Percentiles rank a stretch among this genome's conserved stretches.
Evolutionary conservation across 2,888 invertebrate genomes (phyloP).

Genomic region (Hypsopygia costalis): DNA sequence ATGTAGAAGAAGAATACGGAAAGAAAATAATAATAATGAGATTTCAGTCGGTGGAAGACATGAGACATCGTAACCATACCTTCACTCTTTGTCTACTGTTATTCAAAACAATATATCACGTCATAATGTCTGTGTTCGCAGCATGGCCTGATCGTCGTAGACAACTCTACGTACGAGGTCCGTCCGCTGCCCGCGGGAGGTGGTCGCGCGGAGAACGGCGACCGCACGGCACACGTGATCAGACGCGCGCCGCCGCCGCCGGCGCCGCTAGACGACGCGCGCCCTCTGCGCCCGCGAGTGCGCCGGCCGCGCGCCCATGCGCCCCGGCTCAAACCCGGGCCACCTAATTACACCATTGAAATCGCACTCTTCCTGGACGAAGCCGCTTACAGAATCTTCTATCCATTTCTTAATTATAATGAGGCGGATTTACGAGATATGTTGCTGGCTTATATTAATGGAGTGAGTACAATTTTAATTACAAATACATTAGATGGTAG

Average conservation of each 20-base stretch:
- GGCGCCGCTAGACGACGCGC: constrained; percentile 62
- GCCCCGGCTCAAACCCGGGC: constrained; percentile 36
- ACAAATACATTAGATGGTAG: too few relatives aligned
- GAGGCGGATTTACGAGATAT: constrained; percentile 85
- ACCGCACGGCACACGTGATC: constrained; percentile 79
- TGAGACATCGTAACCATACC: too few relatives aligned
- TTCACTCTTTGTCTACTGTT: too few relatives aligned
- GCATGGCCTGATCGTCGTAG: constrained; percentile 85
- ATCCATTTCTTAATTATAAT: constrained; percentile 83
- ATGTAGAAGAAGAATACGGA: too few relatives aligned
- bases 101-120: too few relatives aligned
- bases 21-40: too few relatives aligned
- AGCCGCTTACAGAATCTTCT: constrained; percentile 85
- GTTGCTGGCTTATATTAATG: constrained; percentile 89
- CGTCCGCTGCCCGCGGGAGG: constrained; percentile 78
- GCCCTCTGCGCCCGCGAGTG: constrained; percentile 44
- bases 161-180: constrained; percentile 85
- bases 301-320: constrained; percentile 42
- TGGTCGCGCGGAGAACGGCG: constrained; percentile 54
- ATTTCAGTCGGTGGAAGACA: too few relatives aligned
- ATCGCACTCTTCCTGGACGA: constrained; percentile 88
- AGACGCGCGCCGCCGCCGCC: constrained; percentile 74
- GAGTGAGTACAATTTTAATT: constrained; percentile 82
- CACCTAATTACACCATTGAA: constrained; percentile 82
- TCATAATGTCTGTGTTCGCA: constrained; percentile 37